Evolutionary conservation across 2,888 invertebrate species (phyloP), one percentile per base, ranked within the genome.

Genomic region (Clepsis dumicolana): DNA sequence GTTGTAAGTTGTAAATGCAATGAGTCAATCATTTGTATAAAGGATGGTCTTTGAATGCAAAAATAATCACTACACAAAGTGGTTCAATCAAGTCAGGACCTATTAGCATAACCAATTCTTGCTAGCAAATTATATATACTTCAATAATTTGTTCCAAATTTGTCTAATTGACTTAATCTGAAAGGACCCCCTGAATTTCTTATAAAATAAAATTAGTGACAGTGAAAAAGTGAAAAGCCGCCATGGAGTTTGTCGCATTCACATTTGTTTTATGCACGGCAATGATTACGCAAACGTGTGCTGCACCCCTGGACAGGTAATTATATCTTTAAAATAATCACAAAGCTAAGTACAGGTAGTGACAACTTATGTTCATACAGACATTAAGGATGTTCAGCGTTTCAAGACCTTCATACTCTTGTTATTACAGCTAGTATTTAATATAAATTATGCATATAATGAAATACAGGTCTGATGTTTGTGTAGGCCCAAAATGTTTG

Each of bases 71-170:
- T 68, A 53, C 14, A 44, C 38, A 44, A 63, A 57, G 56, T 59
- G 68, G 57, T 64, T 59, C 59, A 68, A 68, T 63, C 50, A 57
- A 64, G 64, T 53, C 24, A 44, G 64, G 68, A 57, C 64, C 68
- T 68, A 68, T 68, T 68, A 68, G 64, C 68, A 68, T 68, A 68
- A 44, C 64, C 68, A 68, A 41, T 54, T 53, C 61, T 68, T 68
- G 68, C 57, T 68, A 25, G 63, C 68, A 64, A 18, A 12, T 12
- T 21, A 48, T 48, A 48, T 48, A 59, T 32, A 32, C 56, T 63
- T 63, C 38, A 67, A 57, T 56, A 44, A 48, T 57, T 67, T 67
- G 64, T 44, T 64, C 68, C 56, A 52, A 52, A 18, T 53, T 48
- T 48, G 2, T 10, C 48, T n/a, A n/a, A n/a, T n/a, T 21, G 48